A percentile compares a stretch with the other conserved stretches of the same genome.
Conservation (phyloP, 1,140 invertebrate species). For the Eriocheir sinensis region DNA sequence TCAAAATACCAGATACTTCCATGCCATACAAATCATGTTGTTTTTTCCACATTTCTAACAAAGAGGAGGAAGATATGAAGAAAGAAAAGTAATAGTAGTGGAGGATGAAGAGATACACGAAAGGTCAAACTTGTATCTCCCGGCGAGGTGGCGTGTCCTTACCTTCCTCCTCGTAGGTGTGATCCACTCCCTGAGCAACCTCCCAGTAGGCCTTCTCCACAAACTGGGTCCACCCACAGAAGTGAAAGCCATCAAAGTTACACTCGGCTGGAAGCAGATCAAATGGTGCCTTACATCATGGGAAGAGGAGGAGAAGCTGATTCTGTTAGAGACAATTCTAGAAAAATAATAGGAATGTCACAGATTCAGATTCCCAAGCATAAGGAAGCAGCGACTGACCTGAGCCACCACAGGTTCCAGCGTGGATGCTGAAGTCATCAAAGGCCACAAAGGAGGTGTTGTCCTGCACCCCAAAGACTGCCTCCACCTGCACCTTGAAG, state of each 20-base stretch:
- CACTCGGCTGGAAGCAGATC: constrained; percentile 63
- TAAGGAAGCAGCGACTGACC: constrained; percentile 59
- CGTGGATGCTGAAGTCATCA: constrained; percentile 68
- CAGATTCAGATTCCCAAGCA: too few relatives aligned
- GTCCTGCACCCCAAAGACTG: constrained; percentile 33
- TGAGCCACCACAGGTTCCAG: constrained; percentile 64
- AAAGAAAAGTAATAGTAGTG: too few relatives aligned
- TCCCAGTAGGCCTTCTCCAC: constrained; percentile 58
- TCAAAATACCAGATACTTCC: neutral
- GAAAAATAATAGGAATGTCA: too few relatives aligned
- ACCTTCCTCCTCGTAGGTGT: constrained; percentile 56
- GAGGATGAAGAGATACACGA: too few relatives aligned
- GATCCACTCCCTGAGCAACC: constrained; percentile 2
- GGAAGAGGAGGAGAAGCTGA: too few relatives aligned
- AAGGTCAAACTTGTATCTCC: too few relatives aligned
- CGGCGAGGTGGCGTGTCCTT: too few relatives aligned
- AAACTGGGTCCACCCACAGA: constrained; percentile 62
- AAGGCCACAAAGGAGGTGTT: constrained; percentile 60
- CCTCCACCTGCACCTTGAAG: constrained; percentile 55
- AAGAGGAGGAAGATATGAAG: too few relatives aligned
- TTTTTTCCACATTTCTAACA: too few relatives aligned
- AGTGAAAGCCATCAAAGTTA: constrained; percentile 56
- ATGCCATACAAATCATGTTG: neutral
- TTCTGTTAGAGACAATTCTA: too few relatives aligned
- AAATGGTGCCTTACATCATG: too few relatives aligned